phyloP scores from a whole-genome alignment of 1,140 invertebrate species.

The Cotesia glomerata region DNA sequence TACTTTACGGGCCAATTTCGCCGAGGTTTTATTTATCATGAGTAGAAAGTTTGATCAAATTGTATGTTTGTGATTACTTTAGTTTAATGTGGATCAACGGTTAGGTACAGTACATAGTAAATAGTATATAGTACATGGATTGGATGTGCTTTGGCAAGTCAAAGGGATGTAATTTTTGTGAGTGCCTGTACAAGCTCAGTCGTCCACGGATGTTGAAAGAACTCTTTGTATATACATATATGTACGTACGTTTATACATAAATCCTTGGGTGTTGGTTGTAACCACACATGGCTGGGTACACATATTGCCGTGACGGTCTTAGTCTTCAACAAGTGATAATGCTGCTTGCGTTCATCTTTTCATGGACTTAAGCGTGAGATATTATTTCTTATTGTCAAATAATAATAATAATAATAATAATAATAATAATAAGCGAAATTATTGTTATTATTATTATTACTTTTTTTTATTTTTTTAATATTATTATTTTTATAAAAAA shows the following conservation, averaged over 20 bases:
- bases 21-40: neutral
- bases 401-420: neutral
- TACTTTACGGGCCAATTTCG: neutral
- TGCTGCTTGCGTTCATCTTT: slow-evolving; percentile 12
- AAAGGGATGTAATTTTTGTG: slow-evolving; percentile 18
- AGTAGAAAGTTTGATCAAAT: neutral
- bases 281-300: slow-evolving; percentile 9
- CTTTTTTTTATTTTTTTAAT: too few relatives aligned
- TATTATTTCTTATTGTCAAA: neutral
- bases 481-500: too few relatives aligned
- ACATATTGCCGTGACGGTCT: slow-evolving; percentile 27
- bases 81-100: neutral
- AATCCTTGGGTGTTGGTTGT: neutral
- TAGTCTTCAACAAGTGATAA: slow-evolving; percentile 57
- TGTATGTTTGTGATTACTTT: neutral
- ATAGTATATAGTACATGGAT: too few relatives aligned
- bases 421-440: too few relatives aligned
- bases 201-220: slow-evolving; percentile 26
- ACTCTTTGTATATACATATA: slow-evolving; percentile 6
- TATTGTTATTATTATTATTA: too few relatives aligned
- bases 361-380: neutral
- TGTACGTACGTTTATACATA: neutral
- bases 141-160: neutral
- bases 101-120: neutral
- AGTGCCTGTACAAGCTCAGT: slow-evolving; percentile 23